A percentile compares a stretch with the other conserved stretches of the same genome.
Evolutionary conservation across 1,140 invertebrate species (phyloP).

Genomic region (Whitmania pigra): DNA sequence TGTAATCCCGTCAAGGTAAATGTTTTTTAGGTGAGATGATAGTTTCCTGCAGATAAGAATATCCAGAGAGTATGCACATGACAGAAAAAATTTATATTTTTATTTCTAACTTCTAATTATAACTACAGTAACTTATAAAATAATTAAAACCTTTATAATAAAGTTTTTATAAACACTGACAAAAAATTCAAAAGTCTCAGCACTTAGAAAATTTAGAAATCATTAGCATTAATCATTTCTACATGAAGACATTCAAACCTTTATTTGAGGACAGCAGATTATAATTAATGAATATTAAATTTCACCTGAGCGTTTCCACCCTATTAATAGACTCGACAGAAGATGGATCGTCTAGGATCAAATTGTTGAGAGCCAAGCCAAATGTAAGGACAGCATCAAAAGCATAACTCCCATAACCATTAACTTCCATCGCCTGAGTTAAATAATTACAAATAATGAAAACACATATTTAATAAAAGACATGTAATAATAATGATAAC

Average conservation of each 20-base stretch:
- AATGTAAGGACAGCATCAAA: constrained; percentile 77
- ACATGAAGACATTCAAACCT: neutral
- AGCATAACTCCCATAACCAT: constrained; percentile 56
- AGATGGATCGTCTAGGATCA: constrained; percentile 50
- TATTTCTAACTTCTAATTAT: too few species aligned
- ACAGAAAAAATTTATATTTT: too few species aligned
- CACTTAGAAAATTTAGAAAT: constrained; percentile 4
- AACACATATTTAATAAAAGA: neutral
- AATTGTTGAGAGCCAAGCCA: constrained; percentile 56
- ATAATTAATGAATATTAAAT: constrained; percentile 8
- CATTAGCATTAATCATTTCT: neutral
- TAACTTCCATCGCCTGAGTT: neutral
- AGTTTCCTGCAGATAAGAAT: too few species aligned
- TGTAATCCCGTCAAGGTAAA: too few species aligned
- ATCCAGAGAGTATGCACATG: too few species aligned
- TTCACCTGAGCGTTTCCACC: constrained; percentile 49
- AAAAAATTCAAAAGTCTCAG: constrained; percentile 15
- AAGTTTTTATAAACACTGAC: neutral
- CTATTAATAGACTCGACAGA: constrained; percentile 51
- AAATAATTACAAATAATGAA: neutral
- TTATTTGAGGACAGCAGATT: neutral
- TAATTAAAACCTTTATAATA: neutral
- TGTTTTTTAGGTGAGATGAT: too few species aligned
- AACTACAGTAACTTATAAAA: neutral
- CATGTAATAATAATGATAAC: neutral